Conservation (phyloP, 1,140 invertebrate genomes). For the Zaprionus nigranus region DNA sequence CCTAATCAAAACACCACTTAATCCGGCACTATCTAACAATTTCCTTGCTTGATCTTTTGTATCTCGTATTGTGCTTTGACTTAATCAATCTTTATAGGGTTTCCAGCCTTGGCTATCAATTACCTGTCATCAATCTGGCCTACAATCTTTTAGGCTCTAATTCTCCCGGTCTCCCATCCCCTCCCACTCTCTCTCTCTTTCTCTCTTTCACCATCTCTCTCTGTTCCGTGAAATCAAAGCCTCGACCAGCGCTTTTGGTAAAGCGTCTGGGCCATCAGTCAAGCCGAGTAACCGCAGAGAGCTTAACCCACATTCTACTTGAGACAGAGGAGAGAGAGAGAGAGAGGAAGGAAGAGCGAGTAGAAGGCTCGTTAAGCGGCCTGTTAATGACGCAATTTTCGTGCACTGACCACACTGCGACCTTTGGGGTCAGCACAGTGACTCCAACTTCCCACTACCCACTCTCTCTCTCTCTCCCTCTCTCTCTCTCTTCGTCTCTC, state of each 20-base stretch:
- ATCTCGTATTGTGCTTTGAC: background rate
- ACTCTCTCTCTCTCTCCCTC: background rate
- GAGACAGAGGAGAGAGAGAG: background rate
- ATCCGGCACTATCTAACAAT: background rate
- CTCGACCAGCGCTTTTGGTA: background rate
- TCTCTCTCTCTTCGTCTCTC: background rate
- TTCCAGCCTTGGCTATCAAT: conserved; percentile 3
- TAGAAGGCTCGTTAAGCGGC: conserved; percentile 36
- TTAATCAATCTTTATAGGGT: conserved; percentile 13
- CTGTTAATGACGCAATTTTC: conserved; percentile 54
- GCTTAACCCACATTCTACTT: conserved; percentile 6
- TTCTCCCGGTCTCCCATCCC: background rate
- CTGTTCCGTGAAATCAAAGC: background rate
- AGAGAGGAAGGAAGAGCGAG: background rate
- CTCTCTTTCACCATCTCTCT: background rate
- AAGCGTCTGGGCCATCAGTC: conserved; percentile 5
- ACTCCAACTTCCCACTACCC: conserved; percentile 6
- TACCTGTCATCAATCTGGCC: conserved; percentile 12
- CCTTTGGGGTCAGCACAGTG: conserved; percentile 41
- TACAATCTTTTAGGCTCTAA: background rate
- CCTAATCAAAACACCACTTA: background rate
- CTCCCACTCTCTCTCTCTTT: background rate
- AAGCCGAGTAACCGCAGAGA: conserved; percentile 4
- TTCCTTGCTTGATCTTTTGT: conserved; percentile 2
- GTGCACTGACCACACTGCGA: conserved; percentile 45